A percentile compares a stretch with the other conserved stretches of the same genome.
Conservation (phyloP, 2,888 invertebrate genomes). For the Harpalus rubripes region DNA sequence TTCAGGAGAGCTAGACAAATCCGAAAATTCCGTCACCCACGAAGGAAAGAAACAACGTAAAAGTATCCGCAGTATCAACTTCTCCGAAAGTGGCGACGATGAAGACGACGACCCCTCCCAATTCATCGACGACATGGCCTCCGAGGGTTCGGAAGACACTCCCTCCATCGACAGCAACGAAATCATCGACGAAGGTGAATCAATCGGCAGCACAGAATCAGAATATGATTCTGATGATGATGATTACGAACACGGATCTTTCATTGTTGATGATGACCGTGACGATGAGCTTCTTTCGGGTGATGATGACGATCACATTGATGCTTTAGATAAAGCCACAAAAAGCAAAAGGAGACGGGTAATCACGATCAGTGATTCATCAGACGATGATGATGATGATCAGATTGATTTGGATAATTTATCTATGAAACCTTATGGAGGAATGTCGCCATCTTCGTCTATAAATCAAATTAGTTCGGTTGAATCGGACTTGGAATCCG, state of each 20-base stretch:
- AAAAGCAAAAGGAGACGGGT: conserved; percentile 51
- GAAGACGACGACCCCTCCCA: conserved; percentile 67
- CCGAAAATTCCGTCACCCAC: neutral
- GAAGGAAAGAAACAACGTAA: conserved; percentile 40
- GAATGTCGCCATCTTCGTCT: conserved; percentile 67
- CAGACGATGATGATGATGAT: conserved; percentile 63
- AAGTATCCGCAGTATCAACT: neutral
- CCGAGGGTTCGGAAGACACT: conserved; percentile 76
- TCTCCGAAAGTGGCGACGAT: conserved; percentile 25
- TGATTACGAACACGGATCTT: conserved; percentile 73
- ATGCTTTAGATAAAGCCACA: conserved; percentile 33
- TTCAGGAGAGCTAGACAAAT: conserved; percentile 39
- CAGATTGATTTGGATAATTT: conserved; percentile 64
- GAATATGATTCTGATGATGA: conserved; percentile 70
- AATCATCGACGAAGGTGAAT: conserved; percentile 75
- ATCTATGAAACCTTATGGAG: conserved; percentile 68
- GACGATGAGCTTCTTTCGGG: conserved; percentile 73
- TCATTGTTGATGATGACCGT: conserved; percentile 72
- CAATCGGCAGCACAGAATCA: conserved; percentile 73
- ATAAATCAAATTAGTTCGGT: conserved; percentile 66
- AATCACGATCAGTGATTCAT: conserved; percentile 24
- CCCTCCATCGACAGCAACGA: conserved; percentile 75
- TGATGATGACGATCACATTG: conserved; percentile 71
- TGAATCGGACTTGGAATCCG: conserved; percentile 63
- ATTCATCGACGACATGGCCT: conserved; percentile 73